A percentile compares a stretch with the other conserved stretches of the same genome.
These are phyloP conservation scores for Pristis pectinata DNA, from an alignment of 2,797 vertebrate genomes.

Conservation along the genomic window DNA sequence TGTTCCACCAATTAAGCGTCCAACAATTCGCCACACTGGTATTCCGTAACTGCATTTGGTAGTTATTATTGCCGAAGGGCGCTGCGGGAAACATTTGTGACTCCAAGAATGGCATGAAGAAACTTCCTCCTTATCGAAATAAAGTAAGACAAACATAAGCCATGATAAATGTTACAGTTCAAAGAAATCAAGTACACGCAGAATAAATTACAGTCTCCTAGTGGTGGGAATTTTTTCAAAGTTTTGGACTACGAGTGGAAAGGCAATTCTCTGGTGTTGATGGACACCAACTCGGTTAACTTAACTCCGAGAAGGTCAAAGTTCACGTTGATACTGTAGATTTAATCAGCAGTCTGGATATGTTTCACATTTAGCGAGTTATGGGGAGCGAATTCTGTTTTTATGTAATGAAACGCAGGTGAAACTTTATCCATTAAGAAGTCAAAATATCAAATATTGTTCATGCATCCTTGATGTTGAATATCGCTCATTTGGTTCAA, in stretches of 20 bases:
- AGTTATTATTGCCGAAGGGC: conserved; percentile 1
- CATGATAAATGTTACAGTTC: neutral
- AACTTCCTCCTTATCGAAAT: neutral
- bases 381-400: neutral
- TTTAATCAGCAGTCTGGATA: neutral
- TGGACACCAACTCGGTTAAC: neutral
- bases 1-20: neutral
- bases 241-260: neutral
- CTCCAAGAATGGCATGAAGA: neutral
- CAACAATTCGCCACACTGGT: neutral
- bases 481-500: neutral
- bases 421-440: neutral
- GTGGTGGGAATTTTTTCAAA: neutral
- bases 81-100: neutral
- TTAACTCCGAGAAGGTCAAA: neutral
- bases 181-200: neutral
- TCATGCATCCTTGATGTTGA: neutral
- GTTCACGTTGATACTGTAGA: neutral
- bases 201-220: neutral
- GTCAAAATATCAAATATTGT: neutral
- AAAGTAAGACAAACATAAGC: neutral
- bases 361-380: neutral
- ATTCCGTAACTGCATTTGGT: neutral
- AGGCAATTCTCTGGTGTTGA: neutral
- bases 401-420: neutral